A percentile compares a stretch with the other conserved stretches of the same genome.
Evolutionary conservation across 1,140 invertebrate genomes (phyloP).

Genomic region (Camponotus vicinus): DNA sequence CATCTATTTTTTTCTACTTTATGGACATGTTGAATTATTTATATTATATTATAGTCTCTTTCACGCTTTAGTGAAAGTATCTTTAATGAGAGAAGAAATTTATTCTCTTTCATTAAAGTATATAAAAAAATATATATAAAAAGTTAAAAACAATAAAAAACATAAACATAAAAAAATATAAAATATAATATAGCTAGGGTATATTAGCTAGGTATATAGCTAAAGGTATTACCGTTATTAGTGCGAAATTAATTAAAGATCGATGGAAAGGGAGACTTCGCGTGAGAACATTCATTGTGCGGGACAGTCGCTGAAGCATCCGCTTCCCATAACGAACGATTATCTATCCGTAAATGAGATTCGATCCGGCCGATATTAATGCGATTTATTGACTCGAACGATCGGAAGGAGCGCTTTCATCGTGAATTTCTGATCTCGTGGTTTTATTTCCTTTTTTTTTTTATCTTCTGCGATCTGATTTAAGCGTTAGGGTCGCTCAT

Average conservation of each 20-base stretch:
- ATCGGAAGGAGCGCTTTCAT: background rate
- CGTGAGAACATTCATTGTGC: slow-evolving; percentile 30
- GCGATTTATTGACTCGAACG: slow-evolving; percentile 16
- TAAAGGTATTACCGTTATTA: slow-evolving; percentile 12
- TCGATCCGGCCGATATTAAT: slow-evolving; percentile 15
- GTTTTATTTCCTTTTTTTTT: slow-evolving; percentile 17
- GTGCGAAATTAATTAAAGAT: slow-evolving; percentile 1
- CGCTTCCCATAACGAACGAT: background rate
- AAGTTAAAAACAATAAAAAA: too few relatives aligned
- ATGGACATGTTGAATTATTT: slow-evolving; percentile 12
- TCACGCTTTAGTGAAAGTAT: slow-evolving; percentile 1
- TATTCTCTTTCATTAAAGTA: too few relatives aligned
- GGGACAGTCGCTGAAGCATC: slow-evolving; percentile 12
- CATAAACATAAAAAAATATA: too few relatives aligned
- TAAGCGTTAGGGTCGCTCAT: background rate
- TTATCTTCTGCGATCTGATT: slow-evolving; percentile 30
- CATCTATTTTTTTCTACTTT: background rate
- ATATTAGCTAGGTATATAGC: too few relatives aligned
- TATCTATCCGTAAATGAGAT: background rate
- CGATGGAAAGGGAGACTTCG: background rate
- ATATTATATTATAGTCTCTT: background rate
- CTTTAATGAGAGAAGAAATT: background rate
- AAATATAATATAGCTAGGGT: too few relatives aligned
- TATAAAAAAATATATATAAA: too few relatives aligned
- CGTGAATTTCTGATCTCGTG: background rate